These are phyloP conservation scores for Agrenia bidenticulata DNA, from an alignment of 2,888 invertebrate genomes.

Conservation along the genomic window DNA sequence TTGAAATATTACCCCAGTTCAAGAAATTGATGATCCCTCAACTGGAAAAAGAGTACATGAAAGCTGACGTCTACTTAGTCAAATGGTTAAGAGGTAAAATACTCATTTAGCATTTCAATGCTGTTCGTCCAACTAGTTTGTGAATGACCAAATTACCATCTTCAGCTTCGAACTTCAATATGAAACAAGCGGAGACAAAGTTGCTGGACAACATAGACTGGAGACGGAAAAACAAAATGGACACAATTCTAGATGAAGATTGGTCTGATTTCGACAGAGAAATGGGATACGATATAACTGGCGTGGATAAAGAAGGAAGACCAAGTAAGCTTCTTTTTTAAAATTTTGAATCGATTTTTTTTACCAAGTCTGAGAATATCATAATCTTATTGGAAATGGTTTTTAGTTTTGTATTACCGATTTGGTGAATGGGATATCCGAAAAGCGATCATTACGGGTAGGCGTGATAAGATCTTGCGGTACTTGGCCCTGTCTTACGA, in stretches of 20 bases:
- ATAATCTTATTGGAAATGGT: too few relatives aligned
- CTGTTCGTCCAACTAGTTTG: too few relatives aligned
- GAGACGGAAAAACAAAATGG: background rate
- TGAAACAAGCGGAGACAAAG: background rate
- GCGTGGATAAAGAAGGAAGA: background rate
- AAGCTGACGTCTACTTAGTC: background rate
- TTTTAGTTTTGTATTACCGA: too few relatives aligned
- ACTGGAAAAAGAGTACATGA: background rate
- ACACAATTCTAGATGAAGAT: slow-evolving; percentile 2
- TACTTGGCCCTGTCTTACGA: too few relatives aligned
- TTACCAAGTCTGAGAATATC: too few relatives aligned
- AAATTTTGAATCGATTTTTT: too few relatives aligned
- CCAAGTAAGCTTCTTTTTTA: background rate
- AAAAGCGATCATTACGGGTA: too few relatives aligned
- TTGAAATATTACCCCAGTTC: too few relatives aligned
- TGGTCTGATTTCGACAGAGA: slow-evolving; percentile 2
- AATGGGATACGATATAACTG: background rate
- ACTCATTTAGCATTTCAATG: too few relatives aligned
- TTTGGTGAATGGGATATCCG: too few relatives aligned
- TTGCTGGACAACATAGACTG: background rate
- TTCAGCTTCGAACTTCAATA: background rate
- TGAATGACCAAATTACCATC: too few relatives aligned
- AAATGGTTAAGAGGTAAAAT: slow-evolving; percentile 3
- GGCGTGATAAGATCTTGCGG: too few relatives aligned
- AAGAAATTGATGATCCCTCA: background rate